A percentile compares a stretch with the other conserved stretches of the same genome.
Conservation (phyloP, 2,797 vertebrate genomes). For the Sebastes hopkinsi region DNA sequence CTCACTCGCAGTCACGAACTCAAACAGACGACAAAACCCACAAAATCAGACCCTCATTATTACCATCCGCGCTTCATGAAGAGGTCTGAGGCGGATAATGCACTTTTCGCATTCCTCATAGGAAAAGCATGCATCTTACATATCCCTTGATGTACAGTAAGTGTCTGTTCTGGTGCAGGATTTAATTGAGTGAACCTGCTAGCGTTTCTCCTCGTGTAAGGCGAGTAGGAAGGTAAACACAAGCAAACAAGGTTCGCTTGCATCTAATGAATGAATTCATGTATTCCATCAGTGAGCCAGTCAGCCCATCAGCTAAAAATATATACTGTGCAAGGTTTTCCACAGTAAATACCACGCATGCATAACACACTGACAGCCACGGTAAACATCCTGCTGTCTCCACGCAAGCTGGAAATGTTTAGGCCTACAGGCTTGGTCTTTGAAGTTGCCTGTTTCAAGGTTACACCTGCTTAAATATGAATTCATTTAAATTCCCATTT, state of each 20-base stretch:
- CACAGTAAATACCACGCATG: constrained; percentile 9
- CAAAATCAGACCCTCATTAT: constrained; percentile 29
- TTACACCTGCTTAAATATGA: constrained; percentile 63
- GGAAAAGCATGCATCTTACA: background rate
- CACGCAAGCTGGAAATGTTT: constrained; percentile 34
- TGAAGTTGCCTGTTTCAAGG: constrained; percentile 66
- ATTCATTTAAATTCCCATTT: constrained; percentile 60
- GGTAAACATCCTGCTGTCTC: constrained; percentile 57
- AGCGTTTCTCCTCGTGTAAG: background rate
- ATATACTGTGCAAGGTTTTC: constrained; percentile 26
- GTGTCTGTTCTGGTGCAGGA: background rate
- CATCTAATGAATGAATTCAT: constrained; percentile 13
- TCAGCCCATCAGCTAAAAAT: background rate
- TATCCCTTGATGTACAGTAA: background rate
- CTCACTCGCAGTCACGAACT: background rate
- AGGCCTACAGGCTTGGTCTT: constrained; percentile 54
- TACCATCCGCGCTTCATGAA: background rate
- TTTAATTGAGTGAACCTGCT: background rate
- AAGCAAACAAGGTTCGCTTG: background rate
- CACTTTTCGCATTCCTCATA: background rate
- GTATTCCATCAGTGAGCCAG: background rate
- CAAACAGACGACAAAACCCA: constrained; percentile 8
- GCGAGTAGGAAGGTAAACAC: background rate
- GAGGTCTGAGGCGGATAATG: background rate
- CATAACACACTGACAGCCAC: constrained; percentile 25